Conservation (phyloP, 2,888 invertebrate species). For the Mimachlamys varia region DNA sequence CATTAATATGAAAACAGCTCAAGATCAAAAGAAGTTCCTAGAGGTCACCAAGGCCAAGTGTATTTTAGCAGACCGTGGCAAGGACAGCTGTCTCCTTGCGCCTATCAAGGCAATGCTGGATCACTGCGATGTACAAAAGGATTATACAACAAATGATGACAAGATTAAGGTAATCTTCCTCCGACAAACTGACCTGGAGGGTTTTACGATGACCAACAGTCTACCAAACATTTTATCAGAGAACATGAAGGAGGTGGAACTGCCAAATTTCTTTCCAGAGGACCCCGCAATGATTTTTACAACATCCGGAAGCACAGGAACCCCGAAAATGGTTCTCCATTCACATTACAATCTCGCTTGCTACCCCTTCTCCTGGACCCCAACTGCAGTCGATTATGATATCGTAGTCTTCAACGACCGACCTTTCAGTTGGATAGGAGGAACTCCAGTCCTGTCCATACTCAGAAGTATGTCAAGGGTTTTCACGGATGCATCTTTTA, state of each 20-base stretch:
- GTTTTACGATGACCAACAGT: not conserved
- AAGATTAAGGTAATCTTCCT: not conserved
- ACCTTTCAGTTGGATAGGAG: not conserved
- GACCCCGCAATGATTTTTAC: constrained; percentile 41
- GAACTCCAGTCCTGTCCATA: not conserved
- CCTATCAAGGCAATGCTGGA: constrained; percentile 7
- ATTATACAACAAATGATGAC: not conserved
- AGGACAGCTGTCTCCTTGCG: not conserved
- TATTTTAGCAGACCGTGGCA: not conserved
- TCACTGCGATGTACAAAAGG: not conserved
- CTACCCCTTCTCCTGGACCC: not conserved
- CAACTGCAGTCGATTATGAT: not conserved
- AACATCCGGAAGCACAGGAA: constrained; percentile 44
- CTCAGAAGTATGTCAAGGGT: not conserved
- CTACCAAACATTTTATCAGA: not conserved
- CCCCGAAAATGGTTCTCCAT: constrained; percentile 41
- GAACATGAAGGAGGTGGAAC: not conserved
- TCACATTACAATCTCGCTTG: constrained; percentile 35
- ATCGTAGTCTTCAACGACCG: not conserved
- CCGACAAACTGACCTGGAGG: not conserved
- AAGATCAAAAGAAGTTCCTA: not conserved
- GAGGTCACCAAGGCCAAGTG: not conserved
- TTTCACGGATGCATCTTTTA: not conserved
- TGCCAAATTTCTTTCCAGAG: constrained; percentile 39
- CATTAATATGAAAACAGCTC: not conserved